A percentile compares a stretch with the other conserved stretches of the same genome.
Evolutionary conservation across 2,888 invertebrate genomes (phyloP).

Genomic region (Stramonita haemastoma): DNA sequence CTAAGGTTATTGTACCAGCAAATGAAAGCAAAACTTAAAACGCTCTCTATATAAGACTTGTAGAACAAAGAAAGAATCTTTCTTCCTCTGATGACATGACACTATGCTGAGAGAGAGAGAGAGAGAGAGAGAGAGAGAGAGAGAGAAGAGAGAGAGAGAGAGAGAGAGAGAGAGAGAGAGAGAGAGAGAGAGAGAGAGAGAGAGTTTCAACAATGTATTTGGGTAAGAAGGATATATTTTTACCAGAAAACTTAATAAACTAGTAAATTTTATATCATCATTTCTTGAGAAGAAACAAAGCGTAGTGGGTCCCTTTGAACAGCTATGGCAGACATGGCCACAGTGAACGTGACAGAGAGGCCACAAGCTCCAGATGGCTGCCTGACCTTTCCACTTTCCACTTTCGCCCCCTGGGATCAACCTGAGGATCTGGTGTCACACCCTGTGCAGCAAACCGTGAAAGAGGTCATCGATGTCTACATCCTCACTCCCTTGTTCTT

Average conservation of each 20-base stretch:
- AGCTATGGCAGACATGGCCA: background rate
- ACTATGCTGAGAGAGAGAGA: too few species aligned
- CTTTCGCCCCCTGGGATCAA: conserved; percentile 16
- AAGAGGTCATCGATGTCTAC: background rate
- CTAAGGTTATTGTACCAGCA: too few species aligned
- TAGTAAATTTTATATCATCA: background rate
- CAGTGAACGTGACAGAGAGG: background rate
- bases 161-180: background rate
- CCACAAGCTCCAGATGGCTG: conserved; percentile 5
- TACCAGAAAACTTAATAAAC: background rate
- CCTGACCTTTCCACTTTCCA: background rate
- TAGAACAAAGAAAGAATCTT: too few species aligned
- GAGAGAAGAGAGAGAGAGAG: background rate
- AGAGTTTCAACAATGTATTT: background rate
- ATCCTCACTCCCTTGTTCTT: conserved; percentile 10
- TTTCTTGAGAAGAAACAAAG: too few species aligned
- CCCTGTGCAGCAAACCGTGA: background rate
- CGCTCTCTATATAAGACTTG: too few species aligned
- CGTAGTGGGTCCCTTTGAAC: too few species aligned
- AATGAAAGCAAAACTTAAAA: too few species aligned
- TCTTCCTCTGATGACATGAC: too few species aligned
- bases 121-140: too few species aligned
- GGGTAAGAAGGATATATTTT: background rate
- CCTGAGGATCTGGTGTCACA: conserved; percentile 5
- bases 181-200: background rate